These are phyloP conservation scores for Oreonectes daqikongensis DNA, from an alignment of 2,797 vertebrate species.

Conservation along the genomic window DNA sequence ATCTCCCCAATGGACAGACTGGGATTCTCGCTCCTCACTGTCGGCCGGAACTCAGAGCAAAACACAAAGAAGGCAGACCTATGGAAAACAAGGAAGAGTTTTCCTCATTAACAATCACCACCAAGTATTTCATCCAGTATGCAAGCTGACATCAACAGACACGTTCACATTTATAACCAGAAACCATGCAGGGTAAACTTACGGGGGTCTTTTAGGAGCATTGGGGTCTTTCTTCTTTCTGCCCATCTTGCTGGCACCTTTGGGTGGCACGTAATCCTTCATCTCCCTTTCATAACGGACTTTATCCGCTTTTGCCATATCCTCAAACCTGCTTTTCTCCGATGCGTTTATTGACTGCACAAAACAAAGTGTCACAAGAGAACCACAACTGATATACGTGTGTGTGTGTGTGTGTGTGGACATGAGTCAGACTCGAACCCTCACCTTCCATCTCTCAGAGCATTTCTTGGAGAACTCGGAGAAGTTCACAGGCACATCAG, in stretches of 20 bases:
- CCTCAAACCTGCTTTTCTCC: constrained; percentile 91
- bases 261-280: constrained; percentile 89
- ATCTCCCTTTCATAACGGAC: constrained; percentile 92
- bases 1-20: constrained; percentile 89
- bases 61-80: constrained; percentile 96
- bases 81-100: background rate
- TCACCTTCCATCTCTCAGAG: constrained; percentile 91
- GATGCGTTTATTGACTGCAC: constrained; percentile 82
- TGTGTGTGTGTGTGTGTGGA: too few relatives aligned
- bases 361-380: constrained; percentile 6
- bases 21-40: constrained; percentile 88
- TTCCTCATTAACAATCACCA: too few relatives aligned
- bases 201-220: constrained; percentile 92
- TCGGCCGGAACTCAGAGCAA: constrained; percentile 90
- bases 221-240: constrained; percentile 90
- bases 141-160: too few relatives aligned
- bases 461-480: constrained; percentile 94
- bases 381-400: background rate
- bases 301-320: constrained; percentile 91
- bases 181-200: too few relatives aligned
- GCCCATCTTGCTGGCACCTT: constrained; percentile 84
- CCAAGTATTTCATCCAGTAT: background rate
- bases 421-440: background rate
- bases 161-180: too few relatives aligned
- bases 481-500: constrained; percentile 90